Evolutionary conservation across 2,888 invertebrate genomes (phyloP).

Genomic region (Agrotis puta): DNA sequence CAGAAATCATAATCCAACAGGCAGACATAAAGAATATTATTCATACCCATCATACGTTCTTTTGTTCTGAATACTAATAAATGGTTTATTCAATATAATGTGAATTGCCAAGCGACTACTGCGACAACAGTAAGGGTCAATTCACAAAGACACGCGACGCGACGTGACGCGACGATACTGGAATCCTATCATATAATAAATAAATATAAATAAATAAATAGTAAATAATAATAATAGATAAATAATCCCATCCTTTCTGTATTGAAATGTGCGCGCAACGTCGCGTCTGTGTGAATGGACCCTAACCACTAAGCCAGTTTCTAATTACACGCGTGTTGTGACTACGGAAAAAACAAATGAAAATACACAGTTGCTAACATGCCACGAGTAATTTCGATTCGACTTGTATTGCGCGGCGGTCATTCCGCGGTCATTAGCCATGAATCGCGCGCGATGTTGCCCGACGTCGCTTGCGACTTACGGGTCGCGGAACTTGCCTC

Average conservation of each 20-base stretch:
- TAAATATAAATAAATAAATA: too few species aligned
- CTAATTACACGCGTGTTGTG: background rate
- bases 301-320: background rate
- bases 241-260: too few species aligned
- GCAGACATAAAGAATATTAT: slow-evolving; percentile 37
- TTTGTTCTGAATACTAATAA: slow-evolving; percentile 21
- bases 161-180: too few species aligned
- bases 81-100: slow-evolving; percentile 33
- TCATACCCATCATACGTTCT: slow-evolving; percentile 19
- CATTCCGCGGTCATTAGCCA: too few species aligned
- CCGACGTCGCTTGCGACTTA: background rate
- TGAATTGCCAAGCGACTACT: slow-evolving; percentile 1
- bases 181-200: too few species aligned
- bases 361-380: background rate
- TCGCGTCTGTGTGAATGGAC: background rate
- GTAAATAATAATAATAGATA: too few species aligned
- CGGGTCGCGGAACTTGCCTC: too few species aligned
- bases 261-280: too few species aligned
- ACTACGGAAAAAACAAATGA: background rate
- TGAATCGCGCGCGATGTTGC: too few species aligned
- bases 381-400: background rate
- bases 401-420: too few species aligned
- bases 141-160: too few species aligned
- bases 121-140: background rate
- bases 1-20: slow-evolving; percentile 39